phyloP scores from a whole-genome alignment of 2,113 vertebrate genomes.

The Pelobates fuscus region DNA sequence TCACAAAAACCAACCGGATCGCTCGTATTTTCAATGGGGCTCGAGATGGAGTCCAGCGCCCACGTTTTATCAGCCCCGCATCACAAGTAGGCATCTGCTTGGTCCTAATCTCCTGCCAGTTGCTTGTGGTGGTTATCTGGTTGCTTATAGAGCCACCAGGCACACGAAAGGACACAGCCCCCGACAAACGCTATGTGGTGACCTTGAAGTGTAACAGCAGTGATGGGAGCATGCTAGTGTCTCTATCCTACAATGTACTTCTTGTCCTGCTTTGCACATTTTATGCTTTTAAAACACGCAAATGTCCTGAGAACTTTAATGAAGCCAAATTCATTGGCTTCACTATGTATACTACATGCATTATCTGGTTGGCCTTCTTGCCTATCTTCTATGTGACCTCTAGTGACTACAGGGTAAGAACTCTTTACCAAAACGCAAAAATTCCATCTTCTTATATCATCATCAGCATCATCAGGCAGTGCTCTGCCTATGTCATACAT shows the following conservation, averaged over 20 bases:
- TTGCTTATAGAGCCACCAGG: slow-evolving; percentile 89
- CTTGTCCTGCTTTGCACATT: slow-evolving; percentile 96
- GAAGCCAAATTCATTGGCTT: slow-evolving; percentile 99
- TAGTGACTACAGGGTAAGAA: slow-evolving; percentile 93
- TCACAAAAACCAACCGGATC: slow-evolving; percentile 97
- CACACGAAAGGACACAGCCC: slow-evolving; percentile 87
- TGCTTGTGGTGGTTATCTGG: slow-evolving; percentile 91
- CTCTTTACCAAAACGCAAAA: neutral
- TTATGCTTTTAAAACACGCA: slow-evolving; percentile 97
- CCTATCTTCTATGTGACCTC: slow-evolving; percentile 99
- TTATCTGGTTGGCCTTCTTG: slow-evolving; percentile 98
- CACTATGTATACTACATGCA: slow-evolving; percentile 99
- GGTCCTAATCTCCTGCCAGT: slow-evolving; percentile 92
- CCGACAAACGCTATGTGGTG: slow-evolving; percentile 89
- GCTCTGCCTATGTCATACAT: no score
- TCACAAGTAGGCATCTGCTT: slow-evolving; percentile 95
- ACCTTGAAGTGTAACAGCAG: slow-evolving; percentile 93
- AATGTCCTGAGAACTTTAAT: slow-evolving; percentile 98
- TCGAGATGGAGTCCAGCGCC: slow-evolving; percentile 89
- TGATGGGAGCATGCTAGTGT: slow-evolving; percentile 94
- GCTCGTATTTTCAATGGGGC: slow-evolving; percentile 94
- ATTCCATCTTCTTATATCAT: no score
- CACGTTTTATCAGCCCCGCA: slow-evolving; percentile 91
- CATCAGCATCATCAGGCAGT: no score
- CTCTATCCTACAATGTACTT: slow-evolving; percentile 92